These are phyloP conservation scores for Drepanosiphum platanoidis DNA, from an alignment of 2,888 invertebrate species.

Conservation along the genomic window DNA sequence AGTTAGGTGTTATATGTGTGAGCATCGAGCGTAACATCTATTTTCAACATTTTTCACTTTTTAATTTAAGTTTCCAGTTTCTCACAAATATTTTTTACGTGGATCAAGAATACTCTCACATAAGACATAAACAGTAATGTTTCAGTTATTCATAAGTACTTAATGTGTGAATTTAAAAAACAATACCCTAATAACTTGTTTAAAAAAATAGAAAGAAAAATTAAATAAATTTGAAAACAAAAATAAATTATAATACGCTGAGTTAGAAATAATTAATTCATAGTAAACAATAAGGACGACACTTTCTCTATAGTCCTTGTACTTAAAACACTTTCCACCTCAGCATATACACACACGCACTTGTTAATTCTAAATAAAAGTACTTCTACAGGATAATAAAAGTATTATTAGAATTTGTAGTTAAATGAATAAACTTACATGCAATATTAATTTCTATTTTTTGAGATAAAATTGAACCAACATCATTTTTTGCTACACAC, in stretches of 20 bases:
- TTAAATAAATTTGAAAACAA: not conserved
- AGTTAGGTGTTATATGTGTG: too few species aligned
- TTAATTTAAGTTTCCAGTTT: not conserved
- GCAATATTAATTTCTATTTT: conserved; percentile 89
- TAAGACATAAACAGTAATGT: conserved; percentile 8
- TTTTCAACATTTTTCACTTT: not conserved
- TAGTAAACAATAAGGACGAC: conserved; percentile 14
- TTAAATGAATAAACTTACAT: conserved; percentile 75
- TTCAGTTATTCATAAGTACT: not conserved
- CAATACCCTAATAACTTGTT: conserved; percentile 7
- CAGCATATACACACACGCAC: not conserved
- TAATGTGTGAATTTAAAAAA: conserved; percentile 34
- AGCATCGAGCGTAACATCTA: too few species aligned
- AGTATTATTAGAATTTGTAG: not conserved
- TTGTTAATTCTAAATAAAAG: not conserved
- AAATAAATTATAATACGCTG: not conserved
- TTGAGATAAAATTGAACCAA: conserved; percentile 92
- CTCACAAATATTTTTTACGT: not conserved
- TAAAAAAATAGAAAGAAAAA: conserved; percentile 31
- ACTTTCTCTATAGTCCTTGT: conserved; percentile 37
- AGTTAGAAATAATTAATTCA: conserved; percentile 6
- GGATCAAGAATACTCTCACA: conserved; percentile 7
- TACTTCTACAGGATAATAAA: not conserved
- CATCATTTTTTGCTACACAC: conserved; percentile 90
- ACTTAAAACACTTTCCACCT: conserved; percentile 40